A percentile compares a stretch with the other conserved stretches of the same genome.
phyloP scores from a whole-genome alignment of 2,113 vertebrate species.

The Uropsilus gracilis region DNA sequence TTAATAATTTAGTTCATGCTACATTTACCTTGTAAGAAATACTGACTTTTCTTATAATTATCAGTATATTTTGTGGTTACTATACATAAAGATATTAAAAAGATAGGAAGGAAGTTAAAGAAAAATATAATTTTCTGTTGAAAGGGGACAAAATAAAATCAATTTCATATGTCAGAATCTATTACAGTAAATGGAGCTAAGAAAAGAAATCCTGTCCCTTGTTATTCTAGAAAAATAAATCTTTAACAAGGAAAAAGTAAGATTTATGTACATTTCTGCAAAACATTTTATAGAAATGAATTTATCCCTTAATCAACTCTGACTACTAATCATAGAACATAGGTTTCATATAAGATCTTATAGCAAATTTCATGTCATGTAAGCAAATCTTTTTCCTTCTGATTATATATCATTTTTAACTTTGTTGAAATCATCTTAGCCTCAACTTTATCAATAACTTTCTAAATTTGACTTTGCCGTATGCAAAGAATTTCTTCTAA shows the following conservation, averaged over 20 bases:
- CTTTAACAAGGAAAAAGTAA: constrained; percentile 21
- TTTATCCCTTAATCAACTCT: background rate
- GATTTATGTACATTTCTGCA: background rate
- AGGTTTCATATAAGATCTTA: background rate
- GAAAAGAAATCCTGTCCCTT: background rate
- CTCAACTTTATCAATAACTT: constrained; percentile 11
- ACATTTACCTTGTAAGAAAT: constrained; percentile 1
- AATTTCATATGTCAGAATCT: constrained; percentile 33
- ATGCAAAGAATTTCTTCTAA: constrained; percentile 1
- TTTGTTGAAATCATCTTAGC: constrained; percentile 27
- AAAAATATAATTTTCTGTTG: background rate
- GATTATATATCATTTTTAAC: constrained; percentile 4
- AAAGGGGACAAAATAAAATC: background rate
- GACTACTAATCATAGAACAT: constrained; percentile 2
- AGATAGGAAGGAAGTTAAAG: background rate
- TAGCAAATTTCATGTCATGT: background rate
- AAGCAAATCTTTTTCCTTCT: constrained; percentile 22
- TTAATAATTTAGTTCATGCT: background rate
- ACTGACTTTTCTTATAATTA: background rate
- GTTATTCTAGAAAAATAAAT: constrained; percentile 32
- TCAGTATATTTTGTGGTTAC: background rate
- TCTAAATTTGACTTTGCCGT: background rate
- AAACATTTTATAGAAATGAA: constrained; percentile 38
- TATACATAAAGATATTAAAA: background rate
- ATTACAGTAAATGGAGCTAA: background rate